Evolutionary conservation across 1,140 invertebrate species (phyloP).

Genomic region (Phthorimaea operculella): DNA sequence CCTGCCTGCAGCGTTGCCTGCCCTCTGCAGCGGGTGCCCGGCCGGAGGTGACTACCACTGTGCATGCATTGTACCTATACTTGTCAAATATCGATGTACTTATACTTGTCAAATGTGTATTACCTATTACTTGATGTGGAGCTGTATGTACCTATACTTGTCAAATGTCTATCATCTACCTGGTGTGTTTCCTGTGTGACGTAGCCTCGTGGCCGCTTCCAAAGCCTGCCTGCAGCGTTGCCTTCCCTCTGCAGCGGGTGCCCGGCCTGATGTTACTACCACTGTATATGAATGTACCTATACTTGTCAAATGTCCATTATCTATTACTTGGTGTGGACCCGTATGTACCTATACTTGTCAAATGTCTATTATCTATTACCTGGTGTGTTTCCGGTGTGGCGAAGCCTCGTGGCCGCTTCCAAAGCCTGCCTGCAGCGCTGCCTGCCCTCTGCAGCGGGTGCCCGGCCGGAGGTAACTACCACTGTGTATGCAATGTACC

Average conservation of each 20-base stretch:
- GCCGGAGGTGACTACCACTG: constrained; percentile 76
- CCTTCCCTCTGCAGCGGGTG: constrained; percentile 84
- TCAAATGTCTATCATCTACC: too few species aligned
- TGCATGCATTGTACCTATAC: constrained; percentile 83
- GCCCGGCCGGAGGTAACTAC: constrained; percentile 77
- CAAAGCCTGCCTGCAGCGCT: constrained; percentile 79
- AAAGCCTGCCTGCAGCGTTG: constrained; percentile 80
- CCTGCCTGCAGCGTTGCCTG: constrained; percentile 79
- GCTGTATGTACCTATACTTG: too few species aligned
- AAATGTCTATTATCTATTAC: too few species aligned
- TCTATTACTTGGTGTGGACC: too few species aligned
- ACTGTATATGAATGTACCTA: constrained; percentile 80
- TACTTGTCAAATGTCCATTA: too few species aligned
- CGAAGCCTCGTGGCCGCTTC: constrained; percentile 79
- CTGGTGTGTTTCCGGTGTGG: too few species aligned
- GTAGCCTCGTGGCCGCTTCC: constrained; percentile 79
- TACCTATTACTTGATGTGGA: too few species aligned
- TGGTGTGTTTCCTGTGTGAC: too few species aligned
- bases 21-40: constrained; percentile 83
- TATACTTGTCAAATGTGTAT: too few species aligned
- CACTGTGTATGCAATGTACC: constrained; percentile 82
- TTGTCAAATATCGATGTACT: too few species aligned
- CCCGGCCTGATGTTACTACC: constrained; percentile 76
- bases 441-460: constrained; percentile 83
- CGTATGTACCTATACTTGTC: too few species aligned